Evolutionary conservation across 2,888 invertebrate genomes (phyloP), one percentile per base, ranked within the genome.

Genomic region (Xestia xanthographa): DNA sequence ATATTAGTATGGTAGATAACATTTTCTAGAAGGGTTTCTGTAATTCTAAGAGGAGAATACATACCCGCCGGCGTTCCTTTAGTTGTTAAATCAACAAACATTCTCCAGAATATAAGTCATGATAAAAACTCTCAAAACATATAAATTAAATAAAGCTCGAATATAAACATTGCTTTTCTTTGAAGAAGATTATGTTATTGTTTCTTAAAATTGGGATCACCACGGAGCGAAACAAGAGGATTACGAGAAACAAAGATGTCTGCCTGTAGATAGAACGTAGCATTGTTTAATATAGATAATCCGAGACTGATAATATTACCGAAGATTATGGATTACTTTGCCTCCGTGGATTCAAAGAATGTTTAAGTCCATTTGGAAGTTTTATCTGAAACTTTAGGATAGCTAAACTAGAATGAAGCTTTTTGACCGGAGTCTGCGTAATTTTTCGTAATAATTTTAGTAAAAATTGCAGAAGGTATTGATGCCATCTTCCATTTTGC

Each of bases 201-300:
- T 85, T 80, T 74, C 70, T 75, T 74, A 74, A 63, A 72, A 80
- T 78, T 68, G 22, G 34, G 66, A n/a, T 63, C 76, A 72, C 62
- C 53, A 48, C 62, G 34, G 38, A 67, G 68, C 66, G 67, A 45
- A 72, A 77, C 72, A 80, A 80, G 58, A 66, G 73, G 79, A 75
- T 87, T 81, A 70, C 17, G 45, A 56, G 62, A 82, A 77, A 80
- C 72, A 79, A 72, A 81, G 76, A 79, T 60, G 76, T 41, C 62
- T 68, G 74, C 63, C 72, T 26, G 11, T 11, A 72, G 69, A 75
- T 74, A 43, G 41, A 41, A 73, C 58, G 63, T 71, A 66, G 56
- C 22, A 45, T 72, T 71, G 34, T 63, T 71, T 50, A 69, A 75
- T 66, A 60, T 82, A 34, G 34, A 11, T 50, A 62, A 63, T 75